Evolutionary conservation across 2,888 invertebrate genomes (phyloP), one percentile per base, ranked within the genome.

Genomic region (Koerneria pararmatus): DNA sequence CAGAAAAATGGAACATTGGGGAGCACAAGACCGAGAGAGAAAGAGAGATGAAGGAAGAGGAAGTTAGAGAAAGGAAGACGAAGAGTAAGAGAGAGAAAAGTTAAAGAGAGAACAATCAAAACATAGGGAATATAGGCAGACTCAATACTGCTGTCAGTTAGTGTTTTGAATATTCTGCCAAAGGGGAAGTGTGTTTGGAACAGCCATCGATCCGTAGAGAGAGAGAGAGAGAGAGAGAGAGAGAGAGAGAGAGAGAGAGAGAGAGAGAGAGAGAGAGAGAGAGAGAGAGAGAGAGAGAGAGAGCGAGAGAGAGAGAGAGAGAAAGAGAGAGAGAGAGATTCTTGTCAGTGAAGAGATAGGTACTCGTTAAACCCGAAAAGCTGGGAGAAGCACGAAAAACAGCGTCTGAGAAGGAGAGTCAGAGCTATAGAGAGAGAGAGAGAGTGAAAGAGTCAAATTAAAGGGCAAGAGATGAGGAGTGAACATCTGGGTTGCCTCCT

Each of bases 211-310:
- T 49, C 49, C n/a, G 49, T 22, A 27, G 27, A 56, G 29, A 3
- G 46, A 48, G 51, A 51, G 49, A 37, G 54, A 56, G 57, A 58
- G 51, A 49, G 58, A 57, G 57, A n/a, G 53, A 19, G 32, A n/a
- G 56, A 67, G 54, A 37, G 15, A 34, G 35, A 54, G 61, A 67
- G 41, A 15, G 41, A 58, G 54, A n/a, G 11, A 22, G 31, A 29
- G 32, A 49, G 48, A 37, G 48, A 65, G 15, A 56, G n/a, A n/a
- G n/a, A n/a, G n/a, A n/a, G n/a, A n/a, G n/a, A n/a, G n/a, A n/a
- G n/a, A n/a, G n/a, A n/a, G n/a, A n/a, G n/a, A n/a, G n/a, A n/a
- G n/a, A n/a, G n/a, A n/a, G n/a, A n/a, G n/a, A n/a, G n/a, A n/a
- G n/a, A n/a, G n/a, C n/a, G n/a, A n/a, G n/a, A n/a, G n/a, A n/a